These are phyloP conservation scores for Microhierax caerulescens DNA, from an alignment of 2,797 vertebrate genomes.

Conservation along the genomic window DNA sequence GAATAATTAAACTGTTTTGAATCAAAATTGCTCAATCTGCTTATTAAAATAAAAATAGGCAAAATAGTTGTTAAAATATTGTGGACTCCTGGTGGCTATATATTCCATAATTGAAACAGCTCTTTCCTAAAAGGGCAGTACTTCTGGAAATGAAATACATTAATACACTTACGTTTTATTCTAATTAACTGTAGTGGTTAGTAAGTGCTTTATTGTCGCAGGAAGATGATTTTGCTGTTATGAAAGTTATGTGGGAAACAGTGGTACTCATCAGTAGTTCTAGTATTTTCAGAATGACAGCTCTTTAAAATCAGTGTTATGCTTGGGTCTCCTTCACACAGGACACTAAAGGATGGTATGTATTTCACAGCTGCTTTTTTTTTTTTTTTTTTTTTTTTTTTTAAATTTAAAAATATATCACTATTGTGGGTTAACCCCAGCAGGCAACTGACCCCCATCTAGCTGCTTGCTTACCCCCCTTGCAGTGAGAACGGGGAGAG, in stretches of 20 bases:
- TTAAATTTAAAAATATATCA: not conserved
- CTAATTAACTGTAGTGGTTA: constrained; percentile 22
- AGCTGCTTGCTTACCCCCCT: not conserved
- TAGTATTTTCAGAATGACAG: not conserved
- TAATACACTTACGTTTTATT: not conserved
- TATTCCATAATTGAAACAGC: not conserved
- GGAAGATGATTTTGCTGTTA: constrained; percentile 5
- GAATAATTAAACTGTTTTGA: constrained; percentile 48
- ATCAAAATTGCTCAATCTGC: not conserved
- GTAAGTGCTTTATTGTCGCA: not conserved
- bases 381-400: not conserved
- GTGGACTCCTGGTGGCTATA: not conserved
- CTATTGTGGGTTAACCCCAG: not conserved
- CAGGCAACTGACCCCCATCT: not conserved
- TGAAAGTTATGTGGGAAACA: not conserved
- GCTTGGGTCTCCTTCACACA: not conserved
- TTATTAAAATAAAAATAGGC: constrained; percentile 37
- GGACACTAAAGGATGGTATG: not conserved
- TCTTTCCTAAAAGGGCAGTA: not conserved
- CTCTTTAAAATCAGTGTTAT: not conserved
- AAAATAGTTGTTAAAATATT: not conserved
- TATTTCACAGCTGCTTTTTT: not conserved
- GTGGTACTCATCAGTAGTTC: not conserved
- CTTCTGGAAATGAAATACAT: not conserved
- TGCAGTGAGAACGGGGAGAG: not conserved